Base-by-base conservation (phyloP, 2,888 invertebrate species). In the Liopterus haemorrhoidalis region DNA sequence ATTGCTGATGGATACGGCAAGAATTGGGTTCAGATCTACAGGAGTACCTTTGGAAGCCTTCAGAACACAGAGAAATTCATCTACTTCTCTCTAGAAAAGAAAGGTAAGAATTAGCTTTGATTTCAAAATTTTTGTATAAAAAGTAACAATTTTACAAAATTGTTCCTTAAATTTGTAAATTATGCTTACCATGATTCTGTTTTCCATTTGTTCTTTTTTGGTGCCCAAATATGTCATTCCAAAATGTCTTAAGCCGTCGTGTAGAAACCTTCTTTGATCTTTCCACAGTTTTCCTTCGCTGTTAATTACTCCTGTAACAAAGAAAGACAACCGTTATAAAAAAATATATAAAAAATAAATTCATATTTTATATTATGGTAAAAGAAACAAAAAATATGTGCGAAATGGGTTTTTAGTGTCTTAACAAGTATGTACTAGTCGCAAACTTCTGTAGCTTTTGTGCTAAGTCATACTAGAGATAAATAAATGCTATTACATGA, bases 281-380 rank as follows among this genome's bases (percentile, higher is more conserved):
- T 89, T 90, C 93, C 93, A 93, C 58, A 92, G 71, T 54, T 81
- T 80, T 49, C 92, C 92, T 55, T 86, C 86, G 57, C 87, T 85
- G 68, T 93, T 92, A 62, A 92, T 81, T 57, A 93, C 83, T 57
- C 93, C 93, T 92, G 74, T 37, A 68, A 62, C n/a, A n/a, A n/a
- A n/a, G n/a, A n/a, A n/a, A n/a, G n/a, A n/a, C n/a, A n/a, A n/a
- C n/a, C n/a, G n/a, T n/a, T n/a, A n/a, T n/a, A n/a, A n/a, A n/a
- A n/a, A n/a, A n/a, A n/a, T n/a, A n/a, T n/a, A n/a, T n/a, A n/a
- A n/a, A n/a, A n/a, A n/a, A n/a, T n/a, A n/a, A n/a, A n/a, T n/a
- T n/a, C n/a, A n/a, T n/a, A n/a, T n/a, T n/a, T n/a, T n/a, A n/a
- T n/a, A n/a, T n/a, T n/a, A n/a, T n/a, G n/a, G n/a, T n/a, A n/a